phyloP scores from a whole-genome alignment of 2,113 vertebrate genomes.

The Notarius quadriscutis region DNA sequence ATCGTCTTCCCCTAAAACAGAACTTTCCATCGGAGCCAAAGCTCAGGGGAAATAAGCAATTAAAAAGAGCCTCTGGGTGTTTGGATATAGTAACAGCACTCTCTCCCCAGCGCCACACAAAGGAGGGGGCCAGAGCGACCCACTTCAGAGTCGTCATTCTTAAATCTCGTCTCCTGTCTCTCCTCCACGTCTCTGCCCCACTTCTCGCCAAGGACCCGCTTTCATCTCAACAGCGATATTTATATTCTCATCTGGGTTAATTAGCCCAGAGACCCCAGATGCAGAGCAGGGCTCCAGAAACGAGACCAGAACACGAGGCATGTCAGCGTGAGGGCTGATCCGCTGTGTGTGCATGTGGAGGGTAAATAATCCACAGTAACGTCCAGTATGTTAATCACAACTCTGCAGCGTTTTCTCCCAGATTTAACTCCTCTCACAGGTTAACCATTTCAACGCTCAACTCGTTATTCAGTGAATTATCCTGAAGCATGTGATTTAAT shows the following conservation, averaged over 20 bases:
- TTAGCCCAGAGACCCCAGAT: constrained; percentile 70
- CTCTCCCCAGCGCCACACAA: constrained; percentile 59
- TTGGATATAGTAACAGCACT: constrained; percentile 69
- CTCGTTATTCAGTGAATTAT: not conserved
- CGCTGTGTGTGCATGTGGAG: not conserved
- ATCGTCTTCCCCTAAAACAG: constrained; percentile 45
- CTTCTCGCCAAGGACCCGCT: constrained; percentile 70
- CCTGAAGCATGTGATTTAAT: not conserved
- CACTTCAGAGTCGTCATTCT: constrained; percentile 70
- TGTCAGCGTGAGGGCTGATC: constrained; percentile 43
- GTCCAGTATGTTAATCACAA: not conserved
- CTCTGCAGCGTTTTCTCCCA: not conserved
- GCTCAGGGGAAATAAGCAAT: constrained; percentile 58
- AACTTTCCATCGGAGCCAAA: constrained; percentile 52
- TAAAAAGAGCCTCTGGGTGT: constrained; percentile 64
- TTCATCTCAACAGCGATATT: constrained; percentile 69
- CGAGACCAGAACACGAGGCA: constrained; percentile 60
- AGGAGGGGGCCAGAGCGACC: constrained; percentile 64
- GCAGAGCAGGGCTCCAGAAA: constrained; percentile 58
- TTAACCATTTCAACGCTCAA: not conserved
- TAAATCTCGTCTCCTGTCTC: constrained; percentile 59
- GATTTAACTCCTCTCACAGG: not conserved
- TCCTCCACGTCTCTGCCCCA: constrained; percentile 62
- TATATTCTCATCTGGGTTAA: constrained; percentile 81
- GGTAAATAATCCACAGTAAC: not conserved